Percentiles rank a stretch among this genome's conserved stretches.
Conservation (phyloP, 2,797 vertebrate species). For the Manis pentadactyla region DNA sequence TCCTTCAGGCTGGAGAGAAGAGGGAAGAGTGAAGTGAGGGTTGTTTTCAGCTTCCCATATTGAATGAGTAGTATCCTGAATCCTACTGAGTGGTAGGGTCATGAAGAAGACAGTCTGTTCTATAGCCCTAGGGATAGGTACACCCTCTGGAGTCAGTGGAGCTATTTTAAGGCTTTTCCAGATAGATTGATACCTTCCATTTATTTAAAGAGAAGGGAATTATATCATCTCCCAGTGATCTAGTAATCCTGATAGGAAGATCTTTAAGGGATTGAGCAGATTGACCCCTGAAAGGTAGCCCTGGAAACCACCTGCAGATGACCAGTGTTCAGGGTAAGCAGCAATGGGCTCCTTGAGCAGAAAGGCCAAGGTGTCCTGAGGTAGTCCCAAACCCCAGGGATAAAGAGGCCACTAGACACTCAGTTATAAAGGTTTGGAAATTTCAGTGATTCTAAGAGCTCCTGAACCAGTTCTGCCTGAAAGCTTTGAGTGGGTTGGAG, state of each 20-base stretch:
- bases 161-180: slow-evolving; percentile 12
- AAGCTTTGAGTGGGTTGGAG: not conserved
- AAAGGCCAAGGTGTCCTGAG: slow-evolving; percentile 22
- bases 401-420: not conserved
- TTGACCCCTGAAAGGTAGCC: not conserved
- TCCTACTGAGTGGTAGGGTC: not conserved
- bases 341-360: not conserved
- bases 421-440: not conserved
- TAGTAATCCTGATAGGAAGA: slow-evolving; percentile 42
- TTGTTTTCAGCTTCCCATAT: slow-evolving; percentile 29
- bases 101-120: not conserved
- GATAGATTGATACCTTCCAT: slow-evolving; percentile 6
- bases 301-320: not conserved
- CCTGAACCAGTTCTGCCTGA: not conserved
- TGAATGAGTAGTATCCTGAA: not conserved
- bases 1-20: slow-evolving; percentile 33
- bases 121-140: not conserved
- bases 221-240: not conserved
- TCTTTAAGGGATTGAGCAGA: slow-evolving; percentile 2
- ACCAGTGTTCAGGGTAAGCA: not conserved
- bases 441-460: not conserved
- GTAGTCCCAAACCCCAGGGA: not conserved
- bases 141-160: not conserved
- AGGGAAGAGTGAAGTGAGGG: slow-evolving; percentile 33
- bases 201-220: slow-evolving; percentile 10